Evolutionary conservation across 1,140 invertebrate species (phyloP).

Genomic region (Leptinotarsa texana): DNA sequence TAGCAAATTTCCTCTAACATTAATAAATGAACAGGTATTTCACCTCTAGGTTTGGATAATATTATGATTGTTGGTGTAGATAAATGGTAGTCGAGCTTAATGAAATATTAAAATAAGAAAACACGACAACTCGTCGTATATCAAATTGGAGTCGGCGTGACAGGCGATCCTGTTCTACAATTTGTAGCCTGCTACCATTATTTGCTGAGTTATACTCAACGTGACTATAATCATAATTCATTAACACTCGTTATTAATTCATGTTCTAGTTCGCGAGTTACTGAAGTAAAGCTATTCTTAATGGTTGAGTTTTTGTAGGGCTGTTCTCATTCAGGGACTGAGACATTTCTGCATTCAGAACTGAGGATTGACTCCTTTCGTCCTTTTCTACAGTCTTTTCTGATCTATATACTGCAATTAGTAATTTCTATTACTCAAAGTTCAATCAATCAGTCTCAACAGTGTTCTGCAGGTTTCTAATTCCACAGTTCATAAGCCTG

Average conservation of each 20-base stretch:
- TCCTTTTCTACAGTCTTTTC: too few relatives aligned
- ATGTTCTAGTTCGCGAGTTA: too few relatives aligned
- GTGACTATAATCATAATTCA: constrained; percentile 3
- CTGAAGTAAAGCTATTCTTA: too few relatives aligned
- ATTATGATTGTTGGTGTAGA: constrained; percentile 7
- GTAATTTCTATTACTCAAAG: too few relatives aligned
- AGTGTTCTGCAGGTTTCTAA: too few relatives aligned
- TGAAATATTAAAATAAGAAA: constrained; percentile 27
- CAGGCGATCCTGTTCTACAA: constrained; percentile 6
- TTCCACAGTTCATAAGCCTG: too few relatives aligned
- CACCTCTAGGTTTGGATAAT: not conserved
- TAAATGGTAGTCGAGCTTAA: not conserved
- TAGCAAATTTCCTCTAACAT: not conserved
- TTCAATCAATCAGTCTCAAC: too few relatives aligned
- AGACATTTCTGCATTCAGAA: too few relatives aligned
- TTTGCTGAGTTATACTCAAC: not conserved
- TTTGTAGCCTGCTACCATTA: constrained; percentile 4
- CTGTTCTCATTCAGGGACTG: too few relatives aligned
- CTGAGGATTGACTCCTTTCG: too few relatives aligned
- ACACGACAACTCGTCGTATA: constrained; percentile 35
- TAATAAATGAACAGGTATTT: constrained; percentile 4
- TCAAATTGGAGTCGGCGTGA: constrained; percentile 23
- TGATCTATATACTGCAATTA: too few relatives aligned
- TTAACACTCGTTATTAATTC: not conserved
- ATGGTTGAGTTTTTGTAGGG: too few relatives aligned